Percentiles rank a stretch among this genome's conserved stretches.
These are phyloP conservation scores for Dryobates pubescens DNA, from an alignment of 2,797 vertebrate species.

Conservation along the genomic window DNA sequence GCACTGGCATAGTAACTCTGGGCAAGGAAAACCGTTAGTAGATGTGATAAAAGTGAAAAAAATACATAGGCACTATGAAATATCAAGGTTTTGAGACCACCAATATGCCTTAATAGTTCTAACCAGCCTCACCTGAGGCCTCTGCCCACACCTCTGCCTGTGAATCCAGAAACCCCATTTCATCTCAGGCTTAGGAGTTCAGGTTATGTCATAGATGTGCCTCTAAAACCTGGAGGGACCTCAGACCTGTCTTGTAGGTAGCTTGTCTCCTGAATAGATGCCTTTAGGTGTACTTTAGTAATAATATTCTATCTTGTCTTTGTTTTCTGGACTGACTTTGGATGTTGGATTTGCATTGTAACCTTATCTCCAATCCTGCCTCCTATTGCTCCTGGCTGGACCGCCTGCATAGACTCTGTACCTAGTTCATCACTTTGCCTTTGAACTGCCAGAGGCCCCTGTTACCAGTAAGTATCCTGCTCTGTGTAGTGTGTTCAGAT, in stretches of 20 bases:
- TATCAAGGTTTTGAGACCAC: background rate
- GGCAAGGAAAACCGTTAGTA: background rate
- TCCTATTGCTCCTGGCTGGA: background rate
- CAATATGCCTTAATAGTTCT: background rate
- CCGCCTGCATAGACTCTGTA: background rate
- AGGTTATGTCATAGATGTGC: background rate
- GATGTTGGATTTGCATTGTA: background rate
- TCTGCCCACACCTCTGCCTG: fast-evolving
- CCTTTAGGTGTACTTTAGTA: background rate
- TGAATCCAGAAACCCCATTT: background rate
- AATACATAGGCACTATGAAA: background rate
- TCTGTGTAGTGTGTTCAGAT: background rate
- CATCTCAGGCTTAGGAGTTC: background rate
- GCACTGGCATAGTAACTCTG: background rate
- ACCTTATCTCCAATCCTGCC: background rate
- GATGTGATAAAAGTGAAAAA: background rate
- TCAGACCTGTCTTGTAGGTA: background rate
- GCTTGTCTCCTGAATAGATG: background rate
- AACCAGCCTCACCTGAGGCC: background rate
- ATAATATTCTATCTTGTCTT: background rate
- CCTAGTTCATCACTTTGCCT: background rate
- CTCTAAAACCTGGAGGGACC: background rate
- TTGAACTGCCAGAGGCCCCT: background rate
- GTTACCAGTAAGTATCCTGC: background rate
- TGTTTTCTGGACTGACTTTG: background rate